Evolutionary conservation across 1,140 invertebrate genomes (phyloP), one percentile per base, ranked within the genome.

Genomic region (Heliconius congener): DNA sequence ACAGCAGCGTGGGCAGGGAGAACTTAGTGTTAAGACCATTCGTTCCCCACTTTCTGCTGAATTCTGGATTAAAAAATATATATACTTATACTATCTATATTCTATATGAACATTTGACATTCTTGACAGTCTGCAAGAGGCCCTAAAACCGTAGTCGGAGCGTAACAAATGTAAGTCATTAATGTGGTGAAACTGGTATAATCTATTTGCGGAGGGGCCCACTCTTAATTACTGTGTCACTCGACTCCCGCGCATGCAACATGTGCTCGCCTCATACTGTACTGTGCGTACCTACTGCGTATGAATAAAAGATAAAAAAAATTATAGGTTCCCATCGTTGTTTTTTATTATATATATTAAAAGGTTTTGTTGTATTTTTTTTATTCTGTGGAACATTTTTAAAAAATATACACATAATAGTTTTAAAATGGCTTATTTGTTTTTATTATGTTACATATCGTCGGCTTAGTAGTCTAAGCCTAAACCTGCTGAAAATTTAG

Each of bases 121-220:
- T 27, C n/a, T 30, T 13, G 9, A 60, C 19, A 72, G 71, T 72
- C 71, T 72, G 37, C 18, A 52, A 34, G 77, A 39, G 3, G 30
- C 77, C 19, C 50, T 75, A 73, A 78, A 73, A 78, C 71, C 19
- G 16, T 5, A 8, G 37, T 34, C 60, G 60, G 60, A 46, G 57
- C 77, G 60, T 75, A 73, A 81, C 76, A 50, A 81, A 81, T 81
- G 66, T 19, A 71, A 72, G 5, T 76, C 75, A 76, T 76, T 76
- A 76, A 76, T 23, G 37, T 76, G 75, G 37, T 76, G 74, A 19
- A 66, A 76, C 75, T 76, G 23, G 34, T 9, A 27, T 37, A 37
- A 19, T 77, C 76, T 77, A 77, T 77, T 77, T 77, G 70, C 30
- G 76, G 70, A 46, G 46, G 70, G 75, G 23, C 11, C 55, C 23